Evolutionary conservation across 2,888 invertebrate species (phyloP), one percentile per base, ranked within the genome.

Genomic region (Leptinotarsa haldemani): DNA sequence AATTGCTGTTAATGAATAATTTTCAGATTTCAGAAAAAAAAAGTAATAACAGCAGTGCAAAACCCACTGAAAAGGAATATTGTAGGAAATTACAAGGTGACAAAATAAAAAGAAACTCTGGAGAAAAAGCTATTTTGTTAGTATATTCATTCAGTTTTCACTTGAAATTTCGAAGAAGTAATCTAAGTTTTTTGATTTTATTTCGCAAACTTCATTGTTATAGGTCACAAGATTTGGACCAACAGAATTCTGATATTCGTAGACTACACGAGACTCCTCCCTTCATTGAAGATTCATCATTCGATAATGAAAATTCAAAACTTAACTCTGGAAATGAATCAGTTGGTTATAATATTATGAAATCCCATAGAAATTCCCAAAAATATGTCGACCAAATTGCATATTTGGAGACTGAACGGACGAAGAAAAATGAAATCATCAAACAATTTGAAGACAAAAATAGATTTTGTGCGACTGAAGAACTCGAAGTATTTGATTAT

Each of bases 271-370:
- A 95, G 87, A 93, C 93, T 3, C 89, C 89, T 69, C 90, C 93
- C 67, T 87, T 94, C 9, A 40, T 40, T 40, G 40, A 68, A 89
- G 94, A 78, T 89, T 90, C 46, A 94, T 93, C 87, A 91, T 92
- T 20, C 91, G 40, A 40, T 40, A 40, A 92, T 40, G 40, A 40
- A 9, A 7, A 40, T 30, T 30, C 40, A 40, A 40, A 83, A 90
- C 89, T 95, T 30, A 94, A 95, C 87, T 88, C 88, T 50, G 95
- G 95, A 83, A 94, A 94, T 83, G 95, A 95, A 78, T 93, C 95
- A 68, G 88, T 89, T 73, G 89, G 91, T 65, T 95, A 95, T 73
- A 90, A 92, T 88, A 86, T 88, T 18, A 82, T 89, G 67, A 90
- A 88, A 84, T 84, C 88, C 40, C 91, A 91, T 76, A 91, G 90